Percentiles rank a stretch among this genome's conserved stretches.
Conservation (phyloP, 2,888 invertebrate species). For the Xanthostigma xanthostigma region DNA sequence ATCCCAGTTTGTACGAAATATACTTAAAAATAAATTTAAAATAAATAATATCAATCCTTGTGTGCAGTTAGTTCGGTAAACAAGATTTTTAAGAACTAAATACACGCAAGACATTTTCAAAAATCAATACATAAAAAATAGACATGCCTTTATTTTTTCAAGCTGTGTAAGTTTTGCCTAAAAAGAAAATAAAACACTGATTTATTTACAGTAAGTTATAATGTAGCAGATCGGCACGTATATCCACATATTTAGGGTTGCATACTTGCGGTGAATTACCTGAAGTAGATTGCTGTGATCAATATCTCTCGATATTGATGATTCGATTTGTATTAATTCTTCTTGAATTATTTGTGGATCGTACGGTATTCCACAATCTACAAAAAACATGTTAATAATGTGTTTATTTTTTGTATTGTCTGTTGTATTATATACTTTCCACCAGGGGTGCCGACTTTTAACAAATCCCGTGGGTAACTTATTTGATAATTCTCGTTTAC, state of each 20-base stretch:
- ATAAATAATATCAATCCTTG: too few species aligned
- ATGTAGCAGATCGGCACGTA: constrained; percentile 16
- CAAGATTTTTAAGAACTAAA: constrained; percentile 1
- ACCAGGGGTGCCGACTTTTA: too few species aligned
- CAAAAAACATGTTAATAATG: neutral
- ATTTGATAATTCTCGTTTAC: too few species aligned
- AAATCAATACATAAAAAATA: constrained; percentile 17
- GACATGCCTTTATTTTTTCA: constrained; percentile 46
- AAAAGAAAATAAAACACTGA: constrained; percentile 28
- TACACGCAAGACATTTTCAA: neutral
- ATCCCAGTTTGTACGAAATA: too few species aligned
- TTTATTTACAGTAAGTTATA: constrained; percentile 3
- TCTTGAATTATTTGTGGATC: neutral
- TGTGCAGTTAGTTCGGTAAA: too few species aligned
- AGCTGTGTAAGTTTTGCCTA: constrained; percentile 42
- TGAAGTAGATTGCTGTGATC: constrained; percentile 24
- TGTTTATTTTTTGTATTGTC: neutral
- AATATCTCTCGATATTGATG: neutral
- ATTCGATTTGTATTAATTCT: constrained; percentile 3
- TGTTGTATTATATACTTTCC: too few species aligned
- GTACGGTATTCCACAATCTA: constrained; percentile 5
- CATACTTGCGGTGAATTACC: constrained; percentile 27
- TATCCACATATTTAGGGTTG: constrained; percentile 4
- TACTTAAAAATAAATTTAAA: too few species aligned
- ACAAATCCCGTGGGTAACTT: too few species aligned